Conservation (phyloP, 2,797 vertebrate species). For the Heliangelus exortis region DNA sequence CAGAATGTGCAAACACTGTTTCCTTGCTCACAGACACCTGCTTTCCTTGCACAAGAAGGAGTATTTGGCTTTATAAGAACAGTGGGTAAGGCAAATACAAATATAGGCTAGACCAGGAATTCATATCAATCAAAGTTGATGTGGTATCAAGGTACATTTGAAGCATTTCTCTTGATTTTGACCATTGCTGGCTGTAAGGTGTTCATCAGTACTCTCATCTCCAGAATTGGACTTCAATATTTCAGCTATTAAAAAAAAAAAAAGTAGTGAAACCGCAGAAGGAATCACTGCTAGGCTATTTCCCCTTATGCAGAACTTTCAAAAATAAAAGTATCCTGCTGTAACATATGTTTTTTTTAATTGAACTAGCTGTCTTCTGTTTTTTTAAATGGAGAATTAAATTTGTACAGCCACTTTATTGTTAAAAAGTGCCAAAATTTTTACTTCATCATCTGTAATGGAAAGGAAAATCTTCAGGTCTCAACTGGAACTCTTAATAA, state of each 20-base stretch:
- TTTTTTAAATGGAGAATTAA: neutral
- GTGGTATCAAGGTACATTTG: neutral
- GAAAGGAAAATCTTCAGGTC: neutral
- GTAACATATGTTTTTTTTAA: neutral
- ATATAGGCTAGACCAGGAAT: neutral
- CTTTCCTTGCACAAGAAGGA: neutral
- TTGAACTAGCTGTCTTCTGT: neutral
- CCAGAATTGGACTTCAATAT: neutral
- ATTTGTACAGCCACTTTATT: neutral
- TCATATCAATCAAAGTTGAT: neutral
- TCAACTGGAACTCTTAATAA: neutral
- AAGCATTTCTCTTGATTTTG: neutral
- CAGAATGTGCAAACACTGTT: fast-evolving
- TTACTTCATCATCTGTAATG: neutral
- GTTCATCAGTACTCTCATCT: neutral
- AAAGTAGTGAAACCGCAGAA: neutral
- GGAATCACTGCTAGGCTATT: neutral
- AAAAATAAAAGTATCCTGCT: neutral
- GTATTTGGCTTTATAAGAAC: neutral
- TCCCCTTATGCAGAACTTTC: neutral
- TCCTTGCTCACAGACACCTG: neutral
- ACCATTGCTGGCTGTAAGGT: neutral
- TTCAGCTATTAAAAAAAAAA: fast-evolving
- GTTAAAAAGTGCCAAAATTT: neutral
- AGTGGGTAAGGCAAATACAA: neutral